Evolutionary conservation across 2,113 vertebrate species (phyloP), one percentile per base, ranked within the genome.

Genomic region (Columba janthina): DNA sequence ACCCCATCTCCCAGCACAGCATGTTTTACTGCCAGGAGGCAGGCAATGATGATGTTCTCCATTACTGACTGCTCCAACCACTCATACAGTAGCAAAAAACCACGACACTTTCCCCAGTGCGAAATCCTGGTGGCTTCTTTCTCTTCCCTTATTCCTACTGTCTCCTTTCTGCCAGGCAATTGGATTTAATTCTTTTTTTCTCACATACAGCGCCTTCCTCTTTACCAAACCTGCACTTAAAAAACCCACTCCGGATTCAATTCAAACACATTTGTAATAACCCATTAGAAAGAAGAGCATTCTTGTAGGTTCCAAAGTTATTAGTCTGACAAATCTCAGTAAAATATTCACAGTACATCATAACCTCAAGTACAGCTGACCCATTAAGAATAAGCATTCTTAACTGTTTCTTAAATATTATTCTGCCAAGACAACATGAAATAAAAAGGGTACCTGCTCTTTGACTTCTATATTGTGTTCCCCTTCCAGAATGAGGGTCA

Each of bases 401-500:
- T 26, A 69, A 61, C 21, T 22, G 11, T 53, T 70, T 54, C 66
- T 79, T 20, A 28, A 12, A n/a, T 79, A 87, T 77, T 48, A 61
- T 28, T 82, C 53, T 70, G 40, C 32, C 69, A 90, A 57, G 40
- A 87, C 11, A 91, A 91, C 12, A 67, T 5, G 38, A 65, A 96
- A 83, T 46, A 93, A 38, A 82, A 81, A 64, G 25, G 93, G 74
- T 98, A 99, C 99, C 99, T 99, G 99, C 88, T 99, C 99, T 97
- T 99, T 99, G 96, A 99, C 99, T 97, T 99, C 99, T 75, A 99
- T 98, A 78, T 98, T 99, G 97, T 99, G 99, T 89, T 99, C 99
- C 44, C 99, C 99, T 96, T 99, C 99, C 95, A 99, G 98, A 97
- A 99, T 99, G 84, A 99, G 98, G n/a, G 99, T 99, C 96, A 99